These are phyloP conservation scores for Troglohyphantes excavatus DNA, from an alignment of 2,888 invertebrate genomes.

Conservation along the genomic window DNA sequence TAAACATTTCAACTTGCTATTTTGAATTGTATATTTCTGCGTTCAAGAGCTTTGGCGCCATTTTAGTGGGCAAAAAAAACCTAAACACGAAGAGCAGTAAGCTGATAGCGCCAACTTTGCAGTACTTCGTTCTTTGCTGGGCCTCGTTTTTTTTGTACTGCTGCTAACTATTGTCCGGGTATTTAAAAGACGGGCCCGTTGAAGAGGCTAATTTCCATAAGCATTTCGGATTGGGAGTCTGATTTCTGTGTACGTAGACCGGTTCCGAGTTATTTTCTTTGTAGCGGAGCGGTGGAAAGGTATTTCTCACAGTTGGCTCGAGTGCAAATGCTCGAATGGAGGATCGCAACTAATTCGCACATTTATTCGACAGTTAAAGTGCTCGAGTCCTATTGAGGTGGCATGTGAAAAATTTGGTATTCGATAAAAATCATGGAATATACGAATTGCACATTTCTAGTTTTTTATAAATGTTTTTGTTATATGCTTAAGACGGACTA, in stretches of 20 bases:
- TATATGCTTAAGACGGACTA: too few relatives aligned
- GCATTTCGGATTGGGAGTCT: constrained; percentile 17
- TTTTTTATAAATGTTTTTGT: too few relatives aligned
- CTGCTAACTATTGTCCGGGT: constrained; percentile 35
- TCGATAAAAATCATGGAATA: too few relatives aligned
- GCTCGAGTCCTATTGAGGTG: background rate
- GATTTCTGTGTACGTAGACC: constrained; percentile 26
- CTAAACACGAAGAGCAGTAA: background rate
- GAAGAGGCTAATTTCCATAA: constrained; percentile 58
- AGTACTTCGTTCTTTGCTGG: background rate
- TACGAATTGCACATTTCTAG: too few relatives aligned
- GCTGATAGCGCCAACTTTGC: background rate
- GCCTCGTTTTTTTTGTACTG: constrained; percentile 10
- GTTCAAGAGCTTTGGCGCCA: constrained; percentile 10
- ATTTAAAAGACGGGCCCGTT: constrained; percentile 24
- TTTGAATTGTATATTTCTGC: background rate
- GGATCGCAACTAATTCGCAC: constrained; percentile 5
- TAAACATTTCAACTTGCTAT: background rate
- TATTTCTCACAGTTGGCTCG: background rate
- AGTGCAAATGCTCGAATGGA: constrained; percentile 2
- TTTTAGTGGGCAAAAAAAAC: background rate
- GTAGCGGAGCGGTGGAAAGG: constrained; percentile 12
- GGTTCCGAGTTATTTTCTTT: constrained; percentile 26
- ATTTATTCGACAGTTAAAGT: constrained; percentile 7
- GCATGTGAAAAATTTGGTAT: too few relatives aligned